These are phyloP conservation scores for Spea multiplicata DNA, from an alignment of 2,113 vertebrate genomes.

Conservation along the genomic window DNA sequence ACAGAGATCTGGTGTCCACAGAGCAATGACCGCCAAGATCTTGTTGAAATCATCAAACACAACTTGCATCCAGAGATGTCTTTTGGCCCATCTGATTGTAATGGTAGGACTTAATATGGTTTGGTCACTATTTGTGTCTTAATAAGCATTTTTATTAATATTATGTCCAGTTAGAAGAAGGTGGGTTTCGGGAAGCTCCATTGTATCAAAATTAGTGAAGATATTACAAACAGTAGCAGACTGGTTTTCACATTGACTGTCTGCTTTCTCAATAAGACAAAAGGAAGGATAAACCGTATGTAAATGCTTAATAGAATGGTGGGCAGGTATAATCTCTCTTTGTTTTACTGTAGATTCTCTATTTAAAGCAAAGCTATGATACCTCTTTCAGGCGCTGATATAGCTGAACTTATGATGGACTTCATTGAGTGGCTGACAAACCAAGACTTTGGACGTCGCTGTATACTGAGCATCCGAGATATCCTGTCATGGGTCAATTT, in stretches of 20 bases:
- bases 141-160: too few relatives aligned
- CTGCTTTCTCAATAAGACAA: too few relatives aligned
- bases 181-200: too few relatives aligned
- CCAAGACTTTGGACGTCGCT: conserved; percentile 88
- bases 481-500: conserved; percentile 92
- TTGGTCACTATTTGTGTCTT: neutral
- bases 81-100: conserved; percentile 61
- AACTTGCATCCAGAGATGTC: conserved; percentile 81
- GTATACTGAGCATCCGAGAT: conserved; percentile 87
- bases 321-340: too few relatives aligned
- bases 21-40: conserved; percentile 78
- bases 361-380: neutral
- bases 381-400: conserved; percentile 68
- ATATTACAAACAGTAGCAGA: too few relatives aligned
- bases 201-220: too few relatives aligned
- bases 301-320: too few relatives aligned
- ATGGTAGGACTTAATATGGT: conserved; percentile 60
- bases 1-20: conserved; percentile 98
- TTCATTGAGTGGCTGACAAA: conserved; percentile 88
- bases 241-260: too few relatives aligned
- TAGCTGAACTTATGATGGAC: conserved; percentile 89
- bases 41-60: conserved; percentile 85
- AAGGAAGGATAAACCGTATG: too few relatives aligned
- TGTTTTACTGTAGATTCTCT: too few relatives aligned
- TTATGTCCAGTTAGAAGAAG: too few relatives aligned